Evolutionary conservation across 2,113 vertebrate genomes (phyloP), one percentile per base, ranked within the genome.

Genomic region (Zosterops pallidus): DNA sequence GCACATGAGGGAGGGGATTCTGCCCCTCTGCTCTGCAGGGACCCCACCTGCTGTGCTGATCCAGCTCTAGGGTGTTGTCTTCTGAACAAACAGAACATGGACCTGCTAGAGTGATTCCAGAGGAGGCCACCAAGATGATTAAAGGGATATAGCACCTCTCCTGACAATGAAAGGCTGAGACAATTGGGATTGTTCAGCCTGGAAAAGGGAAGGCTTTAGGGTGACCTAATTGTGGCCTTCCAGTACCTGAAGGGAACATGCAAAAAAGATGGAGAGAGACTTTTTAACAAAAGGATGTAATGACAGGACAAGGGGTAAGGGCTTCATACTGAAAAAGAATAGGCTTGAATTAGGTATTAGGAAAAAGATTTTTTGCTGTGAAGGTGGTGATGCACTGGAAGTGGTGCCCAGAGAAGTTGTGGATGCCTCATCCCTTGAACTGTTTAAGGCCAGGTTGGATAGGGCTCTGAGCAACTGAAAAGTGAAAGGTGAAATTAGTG

Each of bases 371-470:
- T 6, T 76, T 69, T n/a, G 26, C 24, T 47, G 6, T 62, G 46
- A 23, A 18, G 35, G 29, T 69, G n/a, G 1, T 55, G 55, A 62
- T 59, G 6, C 14, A 7, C 24, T 31, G 41, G n/a, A 76, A 83
- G 17, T 0, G 0, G n/a, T 76, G 29, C n/a, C 17, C n/a, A 26
- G 71, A 62, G 25, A 49, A 33, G 9, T 1, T 49, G 29, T 41
- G 25, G 25, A 7, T 76, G 41, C 25, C n/a, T n/a, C 25, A 55
- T 55, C 35, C 18, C 25, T 42, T 35, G 41, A 76, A 37, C 18
- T 62, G 55, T 90, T 77, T 11, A 21, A 83, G 24, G 31, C 18
- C 41, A 55, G 41, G 18, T 49, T 69, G 35, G 35, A 42, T 76
- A n/a, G n/a, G 47, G 17, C 41, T 76, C 47, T 0, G 1, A 56